These are phyloP conservation scores for Hypercompe scribonia DNA, from an alignment of 2,888 invertebrate genomes.

Conservation along the genomic window DNA sequence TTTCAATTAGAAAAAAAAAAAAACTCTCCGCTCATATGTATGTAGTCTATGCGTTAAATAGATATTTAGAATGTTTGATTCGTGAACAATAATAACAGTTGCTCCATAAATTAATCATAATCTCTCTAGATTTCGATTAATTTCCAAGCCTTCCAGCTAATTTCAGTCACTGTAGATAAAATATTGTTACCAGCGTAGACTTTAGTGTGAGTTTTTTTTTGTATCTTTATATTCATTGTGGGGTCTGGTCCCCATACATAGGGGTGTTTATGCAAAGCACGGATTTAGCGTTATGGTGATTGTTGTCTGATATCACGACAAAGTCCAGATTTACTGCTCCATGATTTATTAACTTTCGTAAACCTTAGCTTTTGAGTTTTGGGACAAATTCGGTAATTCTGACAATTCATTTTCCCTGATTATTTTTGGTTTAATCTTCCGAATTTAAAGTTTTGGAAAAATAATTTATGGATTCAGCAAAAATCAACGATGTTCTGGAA, in stretches of 20 bases:
- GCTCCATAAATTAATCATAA: neutral
- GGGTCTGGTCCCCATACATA: constrained; percentile 43
- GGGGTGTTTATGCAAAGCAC: constrained; percentile 76
- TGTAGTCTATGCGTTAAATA: neutral
- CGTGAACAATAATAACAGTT: neutral
- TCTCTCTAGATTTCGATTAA: too few relatives aligned
- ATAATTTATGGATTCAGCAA: constrained; percentile 70
- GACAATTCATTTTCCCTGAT: neutral
- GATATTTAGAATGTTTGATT: neutral
- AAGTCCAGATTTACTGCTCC: constrained; percentile 63
- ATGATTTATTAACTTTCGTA: constrained; percentile 60
- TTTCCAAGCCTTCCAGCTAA: neutral
- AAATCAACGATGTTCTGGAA: constrained; percentile 83
- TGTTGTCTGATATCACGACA: constrained; percentile 65
- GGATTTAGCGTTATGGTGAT: constrained; percentile 75
- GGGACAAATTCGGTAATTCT: neutral
- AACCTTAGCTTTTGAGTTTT: constrained; percentile 19
- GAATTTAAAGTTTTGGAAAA: constrained; percentile 50
- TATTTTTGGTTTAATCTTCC: constrained; percentile 16
- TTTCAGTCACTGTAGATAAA: constrained; percentile 5
- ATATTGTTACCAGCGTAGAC: constrained; percentile 37
- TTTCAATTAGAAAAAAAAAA: neutral
- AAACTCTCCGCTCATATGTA: neutral
- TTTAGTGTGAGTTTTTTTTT: constrained; percentile 34
- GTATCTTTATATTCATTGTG: constrained; percentile 39